Evolutionary conservation across 2,888 invertebrate genomes (phyloP).

Genomic region (Hypena proboscidalis): DNA sequence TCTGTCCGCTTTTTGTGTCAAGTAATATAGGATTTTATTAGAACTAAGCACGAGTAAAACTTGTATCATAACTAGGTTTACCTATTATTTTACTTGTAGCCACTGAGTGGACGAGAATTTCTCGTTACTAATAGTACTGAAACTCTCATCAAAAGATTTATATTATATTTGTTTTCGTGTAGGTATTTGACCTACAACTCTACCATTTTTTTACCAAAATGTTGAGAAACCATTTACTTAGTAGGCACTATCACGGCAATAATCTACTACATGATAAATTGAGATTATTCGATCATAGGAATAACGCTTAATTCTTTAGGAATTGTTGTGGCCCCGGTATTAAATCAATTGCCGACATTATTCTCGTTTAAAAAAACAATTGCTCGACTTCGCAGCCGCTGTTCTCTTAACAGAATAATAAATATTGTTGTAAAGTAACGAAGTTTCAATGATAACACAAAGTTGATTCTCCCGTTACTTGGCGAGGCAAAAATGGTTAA

Average conservation of each 20-base stretch:
- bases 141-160: constrained; percentile 2
- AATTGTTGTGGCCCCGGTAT: too few species aligned
- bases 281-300: too few species aligned
- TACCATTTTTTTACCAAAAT: too few species aligned
- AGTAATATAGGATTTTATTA: constrained; percentile 47
- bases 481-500: background rate
- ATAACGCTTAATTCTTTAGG: too few species aligned
- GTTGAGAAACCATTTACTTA: too few species aligned
- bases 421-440: constrained; percentile 4
- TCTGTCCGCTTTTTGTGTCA: constrained; percentile 46
- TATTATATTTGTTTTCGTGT: constrained; percentile 10
- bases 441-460: constrained; percentile 5
- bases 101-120: constrained; percentile 6
- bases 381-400: background rate
- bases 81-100: constrained; percentile 16
- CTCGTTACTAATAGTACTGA: constrained; percentile 10
- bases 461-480: constrained; percentile 1
- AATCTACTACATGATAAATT: too few species aligned
- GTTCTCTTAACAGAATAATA: constrained; percentile 2
- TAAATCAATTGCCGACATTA: background rate
- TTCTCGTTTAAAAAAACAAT: constrained; percentile 1
- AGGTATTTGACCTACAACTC: background rate
- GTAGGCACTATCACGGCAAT: too few species aligned
- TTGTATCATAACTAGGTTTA: constrained; percentile 32
- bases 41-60: constrained; percentile 36